These are phyloP conservation scores for Chlamydotis undulata DNA, from an alignment of 2,113 vertebrate species.

Conservation along the genomic window DNA sequence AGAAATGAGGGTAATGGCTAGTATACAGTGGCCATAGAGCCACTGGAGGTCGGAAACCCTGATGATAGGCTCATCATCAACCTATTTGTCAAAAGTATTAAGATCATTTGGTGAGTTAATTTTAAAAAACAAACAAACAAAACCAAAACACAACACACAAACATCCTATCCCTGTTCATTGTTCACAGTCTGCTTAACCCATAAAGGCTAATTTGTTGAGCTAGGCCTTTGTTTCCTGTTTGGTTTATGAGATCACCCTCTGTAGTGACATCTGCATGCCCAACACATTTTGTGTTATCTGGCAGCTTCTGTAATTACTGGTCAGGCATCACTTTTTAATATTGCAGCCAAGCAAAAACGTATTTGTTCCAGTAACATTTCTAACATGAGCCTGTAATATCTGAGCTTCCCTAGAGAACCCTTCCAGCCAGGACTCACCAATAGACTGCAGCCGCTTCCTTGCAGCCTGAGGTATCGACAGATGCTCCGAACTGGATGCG, in stretches of 20 bases:
- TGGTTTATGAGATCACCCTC: conserved; percentile 36
- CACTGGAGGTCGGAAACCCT: neutral
- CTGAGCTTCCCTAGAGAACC: conserved; percentile 47
- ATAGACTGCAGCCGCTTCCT: conserved; percentile 43
- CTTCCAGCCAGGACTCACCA: conserved; percentile 32
- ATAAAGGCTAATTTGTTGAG: conserved; percentile 44
- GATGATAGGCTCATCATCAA: neutral
- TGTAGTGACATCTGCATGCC: conserved; percentile 49
- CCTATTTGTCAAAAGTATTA: neutral
- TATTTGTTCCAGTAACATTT: conserved; percentile 60
- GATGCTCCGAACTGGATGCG: conserved; percentile 58
- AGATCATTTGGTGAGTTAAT: neutral
- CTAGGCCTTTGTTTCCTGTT: conserved; percentile 44
- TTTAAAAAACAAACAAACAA: neutral
- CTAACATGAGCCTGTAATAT: conserved; percentile 43
- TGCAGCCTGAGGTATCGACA: conserved; percentile 65
- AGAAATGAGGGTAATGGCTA: neutral
- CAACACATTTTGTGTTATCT: conserved; percentile 31
- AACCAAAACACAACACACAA: neutral
- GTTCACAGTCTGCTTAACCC: conserved; percentile 19
- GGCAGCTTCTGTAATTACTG: conserved; percentile 61
- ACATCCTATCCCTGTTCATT: neutral
- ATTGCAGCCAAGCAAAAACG: conserved; percentile 53
- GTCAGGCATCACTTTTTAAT: conserved; percentile 62
- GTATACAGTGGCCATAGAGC: neutral